Base-by-base conservation (phyloP, 2,888 invertebrate genomes). In the Eilema depressum region DNA sequence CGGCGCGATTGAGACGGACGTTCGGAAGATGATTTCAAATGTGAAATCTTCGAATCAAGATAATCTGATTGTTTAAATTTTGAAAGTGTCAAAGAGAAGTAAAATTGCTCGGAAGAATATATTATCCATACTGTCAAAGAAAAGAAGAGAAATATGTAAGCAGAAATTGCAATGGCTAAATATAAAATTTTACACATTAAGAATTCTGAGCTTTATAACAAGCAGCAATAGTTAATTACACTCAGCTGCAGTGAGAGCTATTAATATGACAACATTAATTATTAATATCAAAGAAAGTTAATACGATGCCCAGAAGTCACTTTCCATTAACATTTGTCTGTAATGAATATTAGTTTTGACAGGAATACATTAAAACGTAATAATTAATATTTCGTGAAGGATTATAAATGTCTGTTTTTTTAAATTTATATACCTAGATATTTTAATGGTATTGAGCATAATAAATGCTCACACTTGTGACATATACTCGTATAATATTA, bases 251-350 rank as follows among this genome's bases (percentile, higher is more conserved):
- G 68, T 59, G 62, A 53, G 25, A 65, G 70, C 62, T 68, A 68
- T 70, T 66, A 70, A 70, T 63, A 70, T 28, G 59, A 66, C 53
- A 68, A 65, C 68, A 63, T 70, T 68, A 70, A 70, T 70, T 37
- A 37, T 37, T 68, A 47, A 33, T 63, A 63, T 70, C 53, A 70
- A 65, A 53, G 53, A 63, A 56, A 70, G 70, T 68, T 68, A 70
- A 70, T 73, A 53, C 66, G 30, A 66, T 73, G 57, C 68, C 65
- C 30, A 68, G 53, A 23, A 68, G 70, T 70, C 73, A 68, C 47
- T 68, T 59, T 68, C 62, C 65, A 68, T 73, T 63, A 68, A 65
- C 20, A 63, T 66, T 68, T 60, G 69, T 70, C 47, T 64, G 67
- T 69, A 63, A 64, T 64, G 37, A 60, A 25, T 66, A 73, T 73